Conservation (phyloP, 2,113 vertebrate genomes). For the Raja brachyura region DNA sequence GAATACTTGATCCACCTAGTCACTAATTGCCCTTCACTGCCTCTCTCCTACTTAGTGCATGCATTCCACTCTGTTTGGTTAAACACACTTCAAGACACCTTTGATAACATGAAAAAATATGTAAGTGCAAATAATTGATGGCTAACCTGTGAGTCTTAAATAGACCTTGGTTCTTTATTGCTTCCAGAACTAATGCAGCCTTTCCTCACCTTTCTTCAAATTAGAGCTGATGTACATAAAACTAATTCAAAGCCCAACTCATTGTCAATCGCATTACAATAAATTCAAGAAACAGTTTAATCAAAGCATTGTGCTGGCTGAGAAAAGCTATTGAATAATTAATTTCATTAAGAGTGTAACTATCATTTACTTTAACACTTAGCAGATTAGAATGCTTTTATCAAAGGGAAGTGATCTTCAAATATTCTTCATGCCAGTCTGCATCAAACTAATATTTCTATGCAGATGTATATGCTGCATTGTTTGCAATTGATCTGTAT, state of each 20-base stretch:
- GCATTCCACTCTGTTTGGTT: not conserved
- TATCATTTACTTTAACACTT: not conserved
- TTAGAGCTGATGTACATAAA: not conserved
- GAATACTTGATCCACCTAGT: not conserved
- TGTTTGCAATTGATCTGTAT: not conserved
- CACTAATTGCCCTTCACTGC: not conserved
- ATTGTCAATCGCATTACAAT: not conserved
- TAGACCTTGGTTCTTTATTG: not conserved
- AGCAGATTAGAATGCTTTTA: not conserved
- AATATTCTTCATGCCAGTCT: conserved; percentile 8
- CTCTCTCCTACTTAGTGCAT: not conserved
- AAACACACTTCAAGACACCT: not conserved
- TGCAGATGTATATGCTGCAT: not conserved
- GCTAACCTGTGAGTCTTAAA: no score
- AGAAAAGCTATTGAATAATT: not conserved
- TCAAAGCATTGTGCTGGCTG: not conserved
- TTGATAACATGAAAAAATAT: no score
- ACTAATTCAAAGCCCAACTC: not conserved
- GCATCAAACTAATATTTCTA: not conserved
- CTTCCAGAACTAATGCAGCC: not conserved
- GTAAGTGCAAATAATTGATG: not conserved
- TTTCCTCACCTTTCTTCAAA: not conserved
- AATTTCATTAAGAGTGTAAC: not conserved
- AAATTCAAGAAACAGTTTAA: not conserved
- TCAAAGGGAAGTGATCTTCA: not conserved